Base-by-base conservation (phyloP, 2,888 invertebrate genomes). In the Chouioia cunea region DNA sequence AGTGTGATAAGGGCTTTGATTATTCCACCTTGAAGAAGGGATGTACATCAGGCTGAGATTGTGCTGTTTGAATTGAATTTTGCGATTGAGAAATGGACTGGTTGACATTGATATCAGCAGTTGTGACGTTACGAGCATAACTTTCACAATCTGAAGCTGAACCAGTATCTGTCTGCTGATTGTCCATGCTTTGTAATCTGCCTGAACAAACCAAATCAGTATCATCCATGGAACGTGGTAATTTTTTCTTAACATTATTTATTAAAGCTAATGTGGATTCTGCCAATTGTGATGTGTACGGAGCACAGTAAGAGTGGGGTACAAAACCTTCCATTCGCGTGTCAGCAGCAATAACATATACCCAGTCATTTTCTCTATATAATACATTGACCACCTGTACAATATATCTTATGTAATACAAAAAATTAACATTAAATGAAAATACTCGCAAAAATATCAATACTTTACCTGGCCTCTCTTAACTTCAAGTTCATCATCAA, bases 311-410 rank as follows among this genome's bases (percentile, higher is more conserved):
- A 0, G 96, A 95, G 83, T 95, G 94, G 0, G 97, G 97, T 78
- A 97, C 96, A 81, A 97, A 97, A 0, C 97, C 97, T 85, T 97
- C 97, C 81, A 94, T 91, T 63, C 95, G 89, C 18, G 95, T 93
- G 79, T 95, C 95, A 57, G 95, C 93, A 2, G 95, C 93, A 82
- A 97, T 95, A 0, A 97, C 97, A 86, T 97, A 97, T 10, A 97
- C 96, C 97, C 97, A 97, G 86, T 97, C 97, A 83, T 97, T 97
- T 86, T 97, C 97, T 77, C 96, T 90, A 86, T 97, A 97, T 74
- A 97, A 87, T 73, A 97, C 93, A 87, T 96, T 96, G n/a, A 97
- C 97, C 81, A 96, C 91, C 89, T 91, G 83, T 52, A 84, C 86
- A 75, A 59, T 48, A 46, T 57, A 66, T 70, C 56, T 62, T 20